phyloP scores from a whole-genome alignment of 2,113 vertebrate genomes.

The Siniperca chuatsi region DNA sequence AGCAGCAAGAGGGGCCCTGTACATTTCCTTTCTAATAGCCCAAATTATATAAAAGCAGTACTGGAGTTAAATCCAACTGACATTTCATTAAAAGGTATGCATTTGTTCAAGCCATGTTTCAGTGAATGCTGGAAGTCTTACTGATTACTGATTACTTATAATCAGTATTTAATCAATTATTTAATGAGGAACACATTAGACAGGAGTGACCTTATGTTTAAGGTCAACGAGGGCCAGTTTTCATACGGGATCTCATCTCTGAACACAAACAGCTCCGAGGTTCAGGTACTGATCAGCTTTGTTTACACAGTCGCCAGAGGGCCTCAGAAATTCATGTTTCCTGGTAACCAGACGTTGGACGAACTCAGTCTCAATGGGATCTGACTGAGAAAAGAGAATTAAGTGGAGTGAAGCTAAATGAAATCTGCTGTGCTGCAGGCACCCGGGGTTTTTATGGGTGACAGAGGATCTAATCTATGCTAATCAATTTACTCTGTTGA shows the following conservation, averaged over 20 bases:
- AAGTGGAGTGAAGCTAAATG: slow-evolving; percentile 51
- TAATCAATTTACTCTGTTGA: slow-evolving; percentile 53
- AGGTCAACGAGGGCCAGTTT: neutral
- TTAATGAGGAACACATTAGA: neutral
- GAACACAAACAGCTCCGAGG: slow-evolving; percentile 32
- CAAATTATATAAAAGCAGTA: neutral
- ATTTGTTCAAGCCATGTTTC: neutral
- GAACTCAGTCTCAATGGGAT: slow-evolving; percentile 23
- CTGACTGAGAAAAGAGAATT: slow-evolving; percentile 38
- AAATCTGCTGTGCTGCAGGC: slow-evolving; percentile 55
- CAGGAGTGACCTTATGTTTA: slow-evolving; percentile 2
- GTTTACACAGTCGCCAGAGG: slow-evolving; percentile 27
- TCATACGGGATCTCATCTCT: slow-evolving; percentile 17
- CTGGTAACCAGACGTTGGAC: slow-evolving; percentile 23
- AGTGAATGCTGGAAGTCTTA: neutral
- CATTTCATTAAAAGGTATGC: neutral
- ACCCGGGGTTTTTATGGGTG: slow-evolving; percentile 19
- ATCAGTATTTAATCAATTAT: neutral
- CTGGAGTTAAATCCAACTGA: neutral
- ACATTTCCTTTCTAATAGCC: neutral
- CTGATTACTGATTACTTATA: neutral
- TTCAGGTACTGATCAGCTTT: slow-evolving; percentile 18
- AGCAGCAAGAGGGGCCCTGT: neutral
- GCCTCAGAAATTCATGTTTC: slow-evolving; percentile 34
- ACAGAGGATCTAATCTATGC: slow-evolving; percentile 54